phyloP scores from a whole-genome alignment of 2,888 invertebrate species.

The Germaria angustata region DNA sequence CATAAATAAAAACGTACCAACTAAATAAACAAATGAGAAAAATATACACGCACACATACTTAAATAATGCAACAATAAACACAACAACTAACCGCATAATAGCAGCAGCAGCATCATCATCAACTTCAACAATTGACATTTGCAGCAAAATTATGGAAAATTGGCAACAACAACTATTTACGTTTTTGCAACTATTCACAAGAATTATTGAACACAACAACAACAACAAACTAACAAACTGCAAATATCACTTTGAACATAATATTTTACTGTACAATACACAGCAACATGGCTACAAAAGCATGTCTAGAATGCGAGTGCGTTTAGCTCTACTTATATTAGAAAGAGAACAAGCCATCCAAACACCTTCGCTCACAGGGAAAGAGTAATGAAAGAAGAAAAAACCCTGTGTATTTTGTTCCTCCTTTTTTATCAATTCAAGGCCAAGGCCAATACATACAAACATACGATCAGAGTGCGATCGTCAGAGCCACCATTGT shows the following conservation, averaged over 20 bases:
- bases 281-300: background rate
- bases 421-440: constrained; percentile 66
- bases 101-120: constrained; percentile 7
- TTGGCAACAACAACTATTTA: constrained; percentile 22
- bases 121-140: constrained; percentile 51
- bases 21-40: background rate
- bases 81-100: constrained; percentile 2
- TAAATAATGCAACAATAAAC: constrained; percentile 10
- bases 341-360: constrained; percentile 32
- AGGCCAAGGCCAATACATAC: constrained; percentile 75
- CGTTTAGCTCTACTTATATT: constrained; percentile 21
- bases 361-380: background rate
- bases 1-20: background rate
- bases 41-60: background rate
- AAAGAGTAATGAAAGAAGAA: constrained; percentile 58
- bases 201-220: constrained; percentile 57
- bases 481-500: constrained; percentile 49
- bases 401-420: constrained; percentile 64
- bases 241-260: constrained; percentile 9
- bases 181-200: constrained; percentile 22
- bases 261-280: constrained; percentile 7
- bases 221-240: constrained; percentile 18
- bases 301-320: background rate
- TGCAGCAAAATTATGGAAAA: constrained; percentile 25
- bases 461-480: constrained; percentile 66